A percentile compares a stretch with the other conserved stretches of the same genome.
Conservation (phyloP, 2,797 vertebrate species). For the Galaxias olidus region DNA sequence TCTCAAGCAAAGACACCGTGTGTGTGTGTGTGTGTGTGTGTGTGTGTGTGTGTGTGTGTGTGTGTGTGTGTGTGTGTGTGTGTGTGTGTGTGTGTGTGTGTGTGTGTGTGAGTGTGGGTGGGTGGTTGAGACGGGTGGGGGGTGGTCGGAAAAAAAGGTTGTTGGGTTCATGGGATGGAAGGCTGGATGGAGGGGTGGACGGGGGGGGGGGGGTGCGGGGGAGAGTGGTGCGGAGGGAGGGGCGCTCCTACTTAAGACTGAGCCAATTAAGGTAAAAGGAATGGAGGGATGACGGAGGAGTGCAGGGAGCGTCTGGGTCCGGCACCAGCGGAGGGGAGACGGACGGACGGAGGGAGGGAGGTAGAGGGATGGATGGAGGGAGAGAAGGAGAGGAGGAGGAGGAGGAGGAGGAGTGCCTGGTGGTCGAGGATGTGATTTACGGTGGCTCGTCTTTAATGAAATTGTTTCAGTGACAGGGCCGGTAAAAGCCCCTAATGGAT, state of each 20-base stretch:
- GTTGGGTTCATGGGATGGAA: constrained; percentile 58
- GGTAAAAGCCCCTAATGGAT: constrained; percentile 99
- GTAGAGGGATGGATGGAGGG: constrained; percentile 72
- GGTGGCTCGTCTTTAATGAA: constrained; percentile 99
- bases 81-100: too few relatives aligned
- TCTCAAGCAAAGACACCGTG: too few relatives aligned
- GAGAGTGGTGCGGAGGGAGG: constrained; percentile 8
- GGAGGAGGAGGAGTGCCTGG: constrained; percentile 87
- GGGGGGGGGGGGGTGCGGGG: constrained; percentile 31
- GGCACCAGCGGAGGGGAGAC: constrained; percentile 62
- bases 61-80: too few relatives aligned
- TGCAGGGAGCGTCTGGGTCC: constrained; percentile 78
- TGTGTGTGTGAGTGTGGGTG: constrained; percentile 1
- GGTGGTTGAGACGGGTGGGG: neutral
- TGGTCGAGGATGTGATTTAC: constrained; percentile 88
- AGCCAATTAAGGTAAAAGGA: constrained; percentile 84
- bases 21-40: too few relatives aligned
- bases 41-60: too few relatives aligned
- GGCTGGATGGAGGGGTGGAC: constrained; percentile 24
- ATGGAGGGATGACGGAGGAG: constrained; percentile 60
- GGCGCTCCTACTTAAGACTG: constrained; percentile 60
- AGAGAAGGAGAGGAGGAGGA: constrained; percentile 81
- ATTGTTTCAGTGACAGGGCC: constrained; percentile 99
- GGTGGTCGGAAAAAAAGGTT: constrained; percentile 39
- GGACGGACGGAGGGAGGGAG: constrained; percentile 72